These are phyloP conservation scores for Acronicta aceris DNA, from an alignment of 2,888 invertebrate species.

Conservation along the genomic window DNA sequence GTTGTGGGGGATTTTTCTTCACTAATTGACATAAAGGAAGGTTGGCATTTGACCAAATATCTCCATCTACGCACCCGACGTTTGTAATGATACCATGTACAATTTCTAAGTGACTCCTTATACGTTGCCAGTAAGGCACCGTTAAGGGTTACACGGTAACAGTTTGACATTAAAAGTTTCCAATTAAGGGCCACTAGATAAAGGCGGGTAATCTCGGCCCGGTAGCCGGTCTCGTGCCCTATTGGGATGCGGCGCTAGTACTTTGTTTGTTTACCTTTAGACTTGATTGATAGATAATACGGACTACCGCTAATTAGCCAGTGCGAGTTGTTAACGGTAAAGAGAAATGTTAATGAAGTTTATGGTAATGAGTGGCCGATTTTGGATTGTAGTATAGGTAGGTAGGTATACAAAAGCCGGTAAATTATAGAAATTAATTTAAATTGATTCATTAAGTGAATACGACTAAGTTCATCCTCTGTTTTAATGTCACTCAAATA, in stretches of 20 bases:
- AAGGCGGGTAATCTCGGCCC: constrained; percentile 50
- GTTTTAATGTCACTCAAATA: not conserved
- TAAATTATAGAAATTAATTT: too few species aligned
- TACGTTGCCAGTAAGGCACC: constrained; percentile 41
- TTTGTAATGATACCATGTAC: constrained; percentile 49
- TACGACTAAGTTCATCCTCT: too few species aligned
- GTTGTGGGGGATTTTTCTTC: not conserved
- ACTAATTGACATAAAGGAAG: constrained; percentile 27
- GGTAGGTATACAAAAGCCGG: not conserved
- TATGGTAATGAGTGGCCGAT: constrained; percentile 16
- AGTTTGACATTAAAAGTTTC: constrained; percentile 66
- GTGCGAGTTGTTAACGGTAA: constrained; percentile 42
- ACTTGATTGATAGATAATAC: constrained; percentile 64
- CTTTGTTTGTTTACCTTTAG: constrained; percentile 48
- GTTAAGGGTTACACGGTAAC: constrained; percentile 41
- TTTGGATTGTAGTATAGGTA: constrained; percentile 4
- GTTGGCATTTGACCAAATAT: constrained; percentile 46
- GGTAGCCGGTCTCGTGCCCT: constrained; percentile 57
- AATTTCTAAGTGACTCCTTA: constrained; percentile 54
- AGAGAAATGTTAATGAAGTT: constrained; percentile 46
- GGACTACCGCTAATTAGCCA: constrained; percentile 49
- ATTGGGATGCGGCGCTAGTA: constrained; percentile 52
- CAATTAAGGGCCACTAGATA: constrained; percentile 67
- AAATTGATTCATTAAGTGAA: too few species aligned
- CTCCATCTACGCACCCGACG: constrained; percentile 44